Percentiles rank a stretch among this genome's conserved stretches.
These are phyloP conservation scores for Brachionichthys hirsutus DNA, from an alignment of 2,113 vertebrate species.

Conservation along the genomic window DNA sequence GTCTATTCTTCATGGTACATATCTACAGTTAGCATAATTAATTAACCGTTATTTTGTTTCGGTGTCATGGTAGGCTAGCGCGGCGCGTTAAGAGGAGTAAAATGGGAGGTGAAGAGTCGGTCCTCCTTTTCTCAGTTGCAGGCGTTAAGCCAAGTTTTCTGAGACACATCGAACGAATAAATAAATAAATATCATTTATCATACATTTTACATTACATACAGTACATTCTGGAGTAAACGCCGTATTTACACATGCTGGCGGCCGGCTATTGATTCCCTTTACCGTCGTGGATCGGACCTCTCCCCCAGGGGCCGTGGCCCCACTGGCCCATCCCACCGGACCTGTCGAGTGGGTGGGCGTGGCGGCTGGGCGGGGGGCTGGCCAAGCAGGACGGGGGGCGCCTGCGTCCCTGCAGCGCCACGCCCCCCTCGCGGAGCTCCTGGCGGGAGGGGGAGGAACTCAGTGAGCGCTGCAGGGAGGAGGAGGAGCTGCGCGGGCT, in stretches of 20 bases:
- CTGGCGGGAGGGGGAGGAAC: slow-evolving; percentile 90
- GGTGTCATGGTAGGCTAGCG: slow-evolving; percentile 60
- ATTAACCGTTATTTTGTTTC: slow-evolving; percentile 55
- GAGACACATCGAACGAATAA: slow-evolving; percentile 65
- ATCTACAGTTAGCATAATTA: slow-evolving; percentile 60
- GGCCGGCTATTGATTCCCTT: slow-evolving; percentile 65
- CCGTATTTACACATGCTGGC: slow-evolving; percentile 75
- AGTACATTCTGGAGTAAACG: slow-evolving; percentile 80
- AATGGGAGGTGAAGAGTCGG: slow-evolving; percentile 72
- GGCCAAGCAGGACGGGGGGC: slow-evolving; percentile 88
- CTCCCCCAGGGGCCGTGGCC: slow-evolving; percentile 73
- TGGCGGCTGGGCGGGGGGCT: slow-evolving; percentile 89
- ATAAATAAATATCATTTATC: slow-evolving; percentile 80
- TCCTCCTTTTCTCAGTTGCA: slow-evolving; percentile 53
- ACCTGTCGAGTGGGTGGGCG: slow-evolving; percentile 83
- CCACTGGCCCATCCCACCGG: slow-evolving; percentile 77
- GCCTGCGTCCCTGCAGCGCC: slow-evolving; percentile 84
- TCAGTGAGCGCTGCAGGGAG: slow-evolving; percentile 91
- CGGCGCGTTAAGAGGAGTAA: slow-evolving; percentile 49
- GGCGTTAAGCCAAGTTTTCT: slow-evolving; percentile 60
- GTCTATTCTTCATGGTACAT: slow-evolving; percentile 51
- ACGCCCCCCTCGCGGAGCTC: slow-evolving; percentile 81
- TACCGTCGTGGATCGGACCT: slow-evolving; percentile 79
- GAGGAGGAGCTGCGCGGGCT: slow-evolving; percentile 88
- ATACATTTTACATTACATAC: slow-evolving; percentile 80